Evolutionary conservation across 2,888 invertebrate species (phyloP).

Genomic region (Nomada goodeniana): DNA sequence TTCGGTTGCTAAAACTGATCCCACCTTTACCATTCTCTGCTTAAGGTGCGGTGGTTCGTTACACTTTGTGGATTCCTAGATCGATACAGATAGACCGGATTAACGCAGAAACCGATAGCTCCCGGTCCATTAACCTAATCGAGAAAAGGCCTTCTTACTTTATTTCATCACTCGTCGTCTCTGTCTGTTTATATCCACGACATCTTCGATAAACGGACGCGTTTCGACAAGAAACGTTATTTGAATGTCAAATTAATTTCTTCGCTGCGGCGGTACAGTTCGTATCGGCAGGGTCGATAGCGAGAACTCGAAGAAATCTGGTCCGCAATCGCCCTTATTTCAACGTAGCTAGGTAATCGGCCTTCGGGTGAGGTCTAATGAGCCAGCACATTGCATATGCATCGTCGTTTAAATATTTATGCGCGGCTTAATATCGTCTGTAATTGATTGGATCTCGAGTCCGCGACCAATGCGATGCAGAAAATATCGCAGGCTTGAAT

Average conservation of each 20-base stretch:
- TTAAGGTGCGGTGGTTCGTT: slow-evolving; percentile 40
- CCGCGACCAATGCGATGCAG: not conserved
- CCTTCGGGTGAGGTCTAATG: slow-evolving; percentile 51
- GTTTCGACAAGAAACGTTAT: slow-evolving; percentile 66
- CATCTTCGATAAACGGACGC: slow-evolving; percentile 27
- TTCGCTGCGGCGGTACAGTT: slow-evolving; percentile 48
- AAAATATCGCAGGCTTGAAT: not conserved
- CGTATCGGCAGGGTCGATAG: slow-evolving; percentile 49
- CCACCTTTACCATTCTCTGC: slow-evolving; percentile 24
- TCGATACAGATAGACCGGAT: slow-evolving; percentile 72
- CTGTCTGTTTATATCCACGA: not conserved
- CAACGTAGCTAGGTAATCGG: slow-evolving; percentile 27
- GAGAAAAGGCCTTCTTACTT: slow-evolving; percentile 57
- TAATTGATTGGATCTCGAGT: slow-evolving; percentile 22
- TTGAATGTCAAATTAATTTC: slow-evolving; percentile 79
- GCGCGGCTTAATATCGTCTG: slow-evolving; percentile 30
- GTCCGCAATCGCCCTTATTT: slow-evolving; percentile 14
- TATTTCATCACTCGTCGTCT: slow-evolving; percentile 23
- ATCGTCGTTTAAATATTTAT: slow-evolving; percentile 54
- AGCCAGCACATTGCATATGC: slow-evolving; percentile 47
- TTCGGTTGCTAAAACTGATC: not conserved
- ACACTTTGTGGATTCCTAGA: slow-evolving; percentile 69
- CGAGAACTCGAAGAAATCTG: slow-evolving; percentile 46
- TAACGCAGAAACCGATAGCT: slow-evolving; percentile 79
- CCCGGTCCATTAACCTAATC: slow-evolving; percentile 78